Percentiles rank a stretch among this genome's conserved stretches.
Evolutionary conservation across 2,113 vertebrate genomes (phyloP).

Genomic region (Melozone crissalis): DNA sequence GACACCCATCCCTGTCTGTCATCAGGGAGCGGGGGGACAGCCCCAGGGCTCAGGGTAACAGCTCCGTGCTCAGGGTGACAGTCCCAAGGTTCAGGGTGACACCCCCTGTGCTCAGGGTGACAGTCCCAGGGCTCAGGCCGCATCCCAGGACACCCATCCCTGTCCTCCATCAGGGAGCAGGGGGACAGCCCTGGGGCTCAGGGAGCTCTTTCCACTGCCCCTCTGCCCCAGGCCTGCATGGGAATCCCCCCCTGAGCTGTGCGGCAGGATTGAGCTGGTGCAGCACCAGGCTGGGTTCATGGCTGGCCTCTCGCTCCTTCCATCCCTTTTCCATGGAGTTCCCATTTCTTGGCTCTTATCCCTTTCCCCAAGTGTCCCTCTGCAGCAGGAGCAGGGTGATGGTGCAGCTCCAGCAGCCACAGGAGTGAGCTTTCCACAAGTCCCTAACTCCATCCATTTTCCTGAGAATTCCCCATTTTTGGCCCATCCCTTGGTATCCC

Average conservation of each 20-base stretch:
- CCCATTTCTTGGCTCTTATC: neutral
- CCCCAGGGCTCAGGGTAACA: neutral
- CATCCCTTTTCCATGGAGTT: neutral
- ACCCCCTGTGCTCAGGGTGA: too few species aligned
- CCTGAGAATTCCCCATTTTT: neutral
- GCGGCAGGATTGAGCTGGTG: neutral
- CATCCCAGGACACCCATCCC: too few species aligned
- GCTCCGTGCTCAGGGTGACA: too few species aligned
- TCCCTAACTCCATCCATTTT: accelerated
- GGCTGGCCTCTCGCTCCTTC: neutral
- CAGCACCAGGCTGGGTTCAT: neutral
- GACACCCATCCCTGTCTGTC: too few species aligned
- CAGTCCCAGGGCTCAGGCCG: too few species aligned
- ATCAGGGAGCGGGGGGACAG: neutral
- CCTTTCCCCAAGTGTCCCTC: neutral
- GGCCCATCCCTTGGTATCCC: accelerated
- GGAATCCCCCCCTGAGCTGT: accelerated
- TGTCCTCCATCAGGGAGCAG: neutral
- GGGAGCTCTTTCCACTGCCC: neutral
- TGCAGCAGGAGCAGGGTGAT: neutral
- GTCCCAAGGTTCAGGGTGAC: too few species aligned
- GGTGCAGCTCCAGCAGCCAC: neutral
- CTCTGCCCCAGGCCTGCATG: neutral
- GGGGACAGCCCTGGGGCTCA: neutral
- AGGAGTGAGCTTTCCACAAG: neutral